Evolutionary conservation across 2,888 invertebrate species (phyloP).

Genomic region (Drosophila paucipuncta): DNA sequence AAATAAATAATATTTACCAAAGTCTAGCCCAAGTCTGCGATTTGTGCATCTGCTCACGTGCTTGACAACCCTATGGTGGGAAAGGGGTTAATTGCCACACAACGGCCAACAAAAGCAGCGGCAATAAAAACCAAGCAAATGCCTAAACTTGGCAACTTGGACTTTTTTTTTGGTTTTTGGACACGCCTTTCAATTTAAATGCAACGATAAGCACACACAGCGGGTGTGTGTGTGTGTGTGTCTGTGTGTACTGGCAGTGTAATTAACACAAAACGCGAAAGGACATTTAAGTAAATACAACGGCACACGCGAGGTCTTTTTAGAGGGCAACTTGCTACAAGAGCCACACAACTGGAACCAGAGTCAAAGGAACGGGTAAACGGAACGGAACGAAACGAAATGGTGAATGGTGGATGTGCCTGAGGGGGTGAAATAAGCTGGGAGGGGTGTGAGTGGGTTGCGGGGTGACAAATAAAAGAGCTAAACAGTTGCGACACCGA

Average conservation of each 20-base stretch:
- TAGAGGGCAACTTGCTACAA: conserved; percentile 36
- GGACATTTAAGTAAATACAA: conserved; percentile 70
- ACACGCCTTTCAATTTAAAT: conserved; percentile 79
- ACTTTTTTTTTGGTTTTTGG: conserved; percentile 50
- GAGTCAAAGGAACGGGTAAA: conserved; percentile 54
- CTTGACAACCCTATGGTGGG: conserved; percentile 37
- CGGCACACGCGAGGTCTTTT: conserved; percentile 60
- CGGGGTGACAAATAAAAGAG: conserved; percentile 58
- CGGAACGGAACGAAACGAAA: conserved; percentile 11
- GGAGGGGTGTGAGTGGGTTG: conserved; percentile 1
- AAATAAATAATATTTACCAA: not conserved
- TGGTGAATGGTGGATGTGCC: conserved; percentile 29
- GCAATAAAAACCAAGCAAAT: conserved; percentile 59
- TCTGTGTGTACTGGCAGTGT: conserved; percentile 46
- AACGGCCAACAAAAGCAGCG: conserved; percentile 47
- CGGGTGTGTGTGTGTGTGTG: conserved; percentile 14
- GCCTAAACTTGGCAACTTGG: conserved; percentile 39
- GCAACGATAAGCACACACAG: conserved; percentile 54
- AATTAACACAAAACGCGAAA: conserved; percentile 73
- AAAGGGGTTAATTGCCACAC: conserved; percentile 74
- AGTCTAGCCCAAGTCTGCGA: not conserved
- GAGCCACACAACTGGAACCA: conserved; percentile 3
- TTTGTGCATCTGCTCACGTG: not conserved
- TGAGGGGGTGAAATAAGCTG: conserved; percentile 1
- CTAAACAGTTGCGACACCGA: conserved; percentile 63